phyloP scores from a whole-genome alignment of 2,113 vertebrate species.

The Sclerurus mexicanus region DNA sequence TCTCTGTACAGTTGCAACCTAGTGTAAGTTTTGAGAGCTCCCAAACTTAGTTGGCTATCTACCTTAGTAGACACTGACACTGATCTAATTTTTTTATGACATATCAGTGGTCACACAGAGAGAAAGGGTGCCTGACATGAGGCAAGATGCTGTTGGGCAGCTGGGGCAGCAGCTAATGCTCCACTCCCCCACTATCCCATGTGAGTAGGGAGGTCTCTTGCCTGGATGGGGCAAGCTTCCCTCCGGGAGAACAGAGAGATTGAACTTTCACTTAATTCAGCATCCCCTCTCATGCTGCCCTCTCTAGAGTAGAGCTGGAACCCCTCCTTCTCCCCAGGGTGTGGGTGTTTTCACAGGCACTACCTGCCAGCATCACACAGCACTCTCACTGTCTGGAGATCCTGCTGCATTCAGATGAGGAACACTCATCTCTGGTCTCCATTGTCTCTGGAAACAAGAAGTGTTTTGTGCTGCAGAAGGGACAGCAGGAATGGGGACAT shows the following conservation, averaged over 20 bases:
- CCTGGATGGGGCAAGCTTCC: not conserved
- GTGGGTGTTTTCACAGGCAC: not conserved
- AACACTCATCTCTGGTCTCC: not conserved
- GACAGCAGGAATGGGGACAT: not conserved
- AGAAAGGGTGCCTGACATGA: not conserved
- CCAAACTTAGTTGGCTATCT: not conserved
- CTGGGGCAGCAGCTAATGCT: not conserved
- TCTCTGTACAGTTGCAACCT: not conserved
- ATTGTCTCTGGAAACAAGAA: not conserved
- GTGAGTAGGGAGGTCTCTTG: not conserved
- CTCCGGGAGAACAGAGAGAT: not conserved
- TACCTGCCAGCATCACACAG: not conserved
- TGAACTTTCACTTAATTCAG: not conserved
- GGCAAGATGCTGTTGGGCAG: not conserved
- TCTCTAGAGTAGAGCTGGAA: not conserved
- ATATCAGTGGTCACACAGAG: not conserved
- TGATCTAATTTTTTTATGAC: not conserved
- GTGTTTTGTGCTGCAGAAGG: not conserved
- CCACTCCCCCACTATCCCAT: rapidly evolving
- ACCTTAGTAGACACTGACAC: not conserved
- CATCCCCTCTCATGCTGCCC: not conserved
- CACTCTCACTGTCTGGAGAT: not conserved
- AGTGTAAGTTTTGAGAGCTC: not conserved
- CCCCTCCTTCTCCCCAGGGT: not conserved
- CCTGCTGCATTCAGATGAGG: not conserved